These are phyloP conservation scores for Syritta pipiens DNA, from an alignment of 2,888 invertebrate species.

Conservation along the genomic window DNA sequence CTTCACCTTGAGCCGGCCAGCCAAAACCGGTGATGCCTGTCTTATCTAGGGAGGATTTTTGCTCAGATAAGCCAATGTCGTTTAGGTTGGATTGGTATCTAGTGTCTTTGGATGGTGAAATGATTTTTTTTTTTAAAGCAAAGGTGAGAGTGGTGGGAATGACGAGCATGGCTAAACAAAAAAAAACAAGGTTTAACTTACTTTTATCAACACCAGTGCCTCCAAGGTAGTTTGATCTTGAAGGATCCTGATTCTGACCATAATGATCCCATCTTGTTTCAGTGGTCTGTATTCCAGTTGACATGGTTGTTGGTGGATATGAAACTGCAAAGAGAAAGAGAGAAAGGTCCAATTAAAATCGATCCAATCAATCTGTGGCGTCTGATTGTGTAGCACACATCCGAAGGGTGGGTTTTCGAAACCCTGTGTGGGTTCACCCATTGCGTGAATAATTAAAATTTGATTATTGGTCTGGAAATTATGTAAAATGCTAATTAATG, in stretches of 20 bases:
- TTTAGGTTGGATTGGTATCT: conserved; percentile 88
- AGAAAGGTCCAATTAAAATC: conserved; percentile 44
- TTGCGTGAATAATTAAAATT: conserved; percentile 68
- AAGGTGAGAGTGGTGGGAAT: conserved; percentile 43
- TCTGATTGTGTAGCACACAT: background rate
- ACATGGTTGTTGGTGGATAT: conserved; percentile 77
- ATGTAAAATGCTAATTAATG: conserved; percentile 76
- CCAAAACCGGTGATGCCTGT: conserved; percentile 71
- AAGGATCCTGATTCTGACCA: conserved; percentile 73
- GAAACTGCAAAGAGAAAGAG: conserved; percentile 72
- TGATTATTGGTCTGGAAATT: conserved; percentile 69
- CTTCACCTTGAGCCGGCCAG: conserved; percentile 72
- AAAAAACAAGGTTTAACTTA: conserved; percentile 70
- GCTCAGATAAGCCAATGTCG: conserved; percentile 89
- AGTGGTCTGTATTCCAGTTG: conserved; percentile 74
- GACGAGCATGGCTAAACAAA: background rate
- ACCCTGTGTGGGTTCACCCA: conserved; percentile 32
- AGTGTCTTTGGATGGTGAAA: conserved; percentile 81
- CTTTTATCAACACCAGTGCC: conserved; percentile 74
- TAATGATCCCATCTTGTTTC: conserved; percentile 76
- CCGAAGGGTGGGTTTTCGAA: background rate
- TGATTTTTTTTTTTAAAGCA: conserved; percentile 33
- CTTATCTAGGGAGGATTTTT: conserved; percentile 81
- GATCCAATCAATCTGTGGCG: conserved; percentile 48
- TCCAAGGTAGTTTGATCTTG: conserved; percentile 73